Conservation (phyloP, 2,113 vertebrate species). For the Antennarius striatus region DNA sequence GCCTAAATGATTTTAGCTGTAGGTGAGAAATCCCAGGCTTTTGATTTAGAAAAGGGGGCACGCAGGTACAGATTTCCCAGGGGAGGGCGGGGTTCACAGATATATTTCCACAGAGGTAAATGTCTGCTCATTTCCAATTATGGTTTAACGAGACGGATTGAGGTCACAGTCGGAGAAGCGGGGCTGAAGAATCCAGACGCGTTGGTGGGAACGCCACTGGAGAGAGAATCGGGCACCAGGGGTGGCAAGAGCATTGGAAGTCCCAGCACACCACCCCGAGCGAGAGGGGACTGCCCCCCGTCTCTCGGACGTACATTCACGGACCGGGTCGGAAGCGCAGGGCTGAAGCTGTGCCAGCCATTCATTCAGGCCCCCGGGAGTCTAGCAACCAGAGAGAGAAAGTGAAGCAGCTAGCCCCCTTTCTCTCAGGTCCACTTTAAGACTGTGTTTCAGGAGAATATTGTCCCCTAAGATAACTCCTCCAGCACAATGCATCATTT, state of each 20-base stretch:
- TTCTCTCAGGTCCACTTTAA: conserved; percentile 57
- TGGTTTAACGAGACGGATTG: conserved; percentile 76
- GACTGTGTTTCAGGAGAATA: conserved; percentile 65
- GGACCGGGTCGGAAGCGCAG: conserved; percentile 49
- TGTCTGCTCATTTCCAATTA: conserved; percentile 73
- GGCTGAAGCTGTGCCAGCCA: conserved; percentile 61
- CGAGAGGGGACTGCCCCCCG: conserved; percentile 53
- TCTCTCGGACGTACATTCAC: conserved; percentile 32
- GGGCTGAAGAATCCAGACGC: conserved; percentile 37
- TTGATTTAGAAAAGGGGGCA: conserved; percentile 67
- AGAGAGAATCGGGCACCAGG: conserved; percentile 31
- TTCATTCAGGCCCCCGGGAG: conserved; percentile 74
- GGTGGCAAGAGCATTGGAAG: conserved; percentile 55
- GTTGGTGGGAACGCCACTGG: conserved; percentile 42
- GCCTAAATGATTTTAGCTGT: conserved; percentile 66
- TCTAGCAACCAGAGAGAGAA: conserved; percentile 76
- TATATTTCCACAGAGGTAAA: conserved; percentile 68
- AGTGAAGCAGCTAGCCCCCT: conserved; percentile 69
- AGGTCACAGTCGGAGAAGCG: conserved; percentile 64
- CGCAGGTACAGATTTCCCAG: conserved; percentile 66
- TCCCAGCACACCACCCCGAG: conserved; percentile 74
- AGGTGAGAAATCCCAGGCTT: conserved; percentile 68
- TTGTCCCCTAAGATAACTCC: conserved; percentile 70
- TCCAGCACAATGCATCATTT: conserved; percentile 70
- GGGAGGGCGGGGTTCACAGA: conserved; percentile 61